Evolutionary conservation across 2,888 invertebrate species (phyloP).

Genomic region (Rutpela maculata): DNA sequence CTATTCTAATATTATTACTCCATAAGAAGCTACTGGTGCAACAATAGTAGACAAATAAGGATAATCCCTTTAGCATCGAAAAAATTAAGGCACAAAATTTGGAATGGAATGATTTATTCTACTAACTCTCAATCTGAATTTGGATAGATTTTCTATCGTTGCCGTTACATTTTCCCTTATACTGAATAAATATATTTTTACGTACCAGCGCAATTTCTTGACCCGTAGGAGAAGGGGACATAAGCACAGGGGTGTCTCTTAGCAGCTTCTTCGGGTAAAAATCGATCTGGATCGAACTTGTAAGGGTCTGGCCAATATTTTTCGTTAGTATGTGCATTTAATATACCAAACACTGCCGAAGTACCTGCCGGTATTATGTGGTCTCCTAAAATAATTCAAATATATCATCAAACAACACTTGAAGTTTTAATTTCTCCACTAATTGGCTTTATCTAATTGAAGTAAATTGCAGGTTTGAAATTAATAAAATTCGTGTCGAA

Average conservation of each 20-base stretch:
- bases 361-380: conserved; percentile 53
- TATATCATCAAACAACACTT: not conserved
- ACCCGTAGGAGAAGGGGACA: conserved; percentile 60
- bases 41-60: too few species aligned
- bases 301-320: conserved; percentile 77
- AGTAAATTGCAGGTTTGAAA: too few species aligned
- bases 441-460: too few species aligned
- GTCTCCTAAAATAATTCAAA: conserved; percentile 53
- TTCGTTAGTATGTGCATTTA: conserved; percentile 70
- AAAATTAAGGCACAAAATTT: too few species aligned
- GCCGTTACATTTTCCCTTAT: not conserved
- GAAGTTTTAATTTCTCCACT: not conserved
- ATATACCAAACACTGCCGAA: conserved; percentile 56
- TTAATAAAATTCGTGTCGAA: too few species aligned
- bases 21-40: too few species aligned
- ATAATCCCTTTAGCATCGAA: too few species aligned
- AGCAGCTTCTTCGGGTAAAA: conserved; percentile 75
- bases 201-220: conserved; percentile 60
- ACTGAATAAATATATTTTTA: not conserved
- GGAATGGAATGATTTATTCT: too few species aligned
- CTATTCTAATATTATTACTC: too few species aligned
- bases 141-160: not conserved
- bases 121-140: too few species aligned
- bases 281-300: conserved; percentile 78
- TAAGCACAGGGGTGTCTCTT: conserved; percentile 57